Percentiles rank a stretch among this genome's conserved stretches.
Evolutionary conservation across 1,140 invertebrate species (phyloP).

Genomic region (Orius insidiosus): DNA sequence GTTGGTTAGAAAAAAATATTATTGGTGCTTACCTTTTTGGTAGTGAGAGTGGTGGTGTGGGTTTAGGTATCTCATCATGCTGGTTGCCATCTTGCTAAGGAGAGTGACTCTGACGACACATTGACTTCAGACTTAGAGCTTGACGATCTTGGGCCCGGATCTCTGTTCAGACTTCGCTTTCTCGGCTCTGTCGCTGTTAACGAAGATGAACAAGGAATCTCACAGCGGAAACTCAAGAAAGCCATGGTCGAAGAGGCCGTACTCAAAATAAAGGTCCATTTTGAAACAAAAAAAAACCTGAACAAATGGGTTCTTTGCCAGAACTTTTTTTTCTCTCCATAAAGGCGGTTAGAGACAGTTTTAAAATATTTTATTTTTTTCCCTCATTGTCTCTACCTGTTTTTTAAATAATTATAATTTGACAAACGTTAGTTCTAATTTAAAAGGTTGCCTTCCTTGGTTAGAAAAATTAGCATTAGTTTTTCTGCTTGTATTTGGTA

Average conservation of each 20-base stretch:
- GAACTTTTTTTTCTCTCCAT: too few relatives aligned
- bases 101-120: slow-evolving; percentile 24
- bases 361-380: too few relatives aligned
- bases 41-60: slow-evolving; percentile 14
- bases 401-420: too few relatives aligned
- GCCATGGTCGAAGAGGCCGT: slow-evolving; percentile 93
- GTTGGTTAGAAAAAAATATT: neutral
- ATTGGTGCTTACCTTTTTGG: too few relatives aligned
- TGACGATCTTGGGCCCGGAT: slow-evolving; percentile 34
- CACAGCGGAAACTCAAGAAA: slow-evolving; percentile 64
- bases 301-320: too few relatives aligned
- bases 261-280: slow-evolving; percentile 81
- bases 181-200: slow-evolving; percentile 71
- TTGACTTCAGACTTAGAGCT: slow-evolving; percentile 25
- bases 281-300: slow-evolving; percentile 5
- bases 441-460: too few relatives aligned
- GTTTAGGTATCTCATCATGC: slow-evolving; percentile 20
- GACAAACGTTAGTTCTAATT: too few relatives aligned
- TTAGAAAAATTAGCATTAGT: too few relatives aligned
- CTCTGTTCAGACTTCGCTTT: slow-evolving; percentile 63
- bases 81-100: slow-evolving; percentile 27
- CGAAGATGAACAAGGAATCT: slow-evolving; percentile 45
- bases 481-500: too few relatives aligned
- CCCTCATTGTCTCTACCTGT: too few relatives aligned
- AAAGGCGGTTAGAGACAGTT: too few relatives aligned